phyloP scores from a whole-genome alignment of 2,113 vertebrate genomes.

The Macquaria australasica region DNA sequence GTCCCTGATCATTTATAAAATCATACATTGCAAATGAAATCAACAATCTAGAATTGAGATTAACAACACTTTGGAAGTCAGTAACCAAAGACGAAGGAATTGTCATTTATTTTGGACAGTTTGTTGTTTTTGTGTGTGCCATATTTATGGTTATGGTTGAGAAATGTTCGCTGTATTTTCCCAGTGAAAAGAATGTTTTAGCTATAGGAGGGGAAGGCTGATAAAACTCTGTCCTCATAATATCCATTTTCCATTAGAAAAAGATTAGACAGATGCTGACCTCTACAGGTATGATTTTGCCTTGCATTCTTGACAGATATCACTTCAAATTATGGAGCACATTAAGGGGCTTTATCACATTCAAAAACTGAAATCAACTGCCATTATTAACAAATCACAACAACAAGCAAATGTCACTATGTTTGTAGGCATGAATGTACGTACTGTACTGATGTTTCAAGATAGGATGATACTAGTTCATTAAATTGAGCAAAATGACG shows the following conservation, averaged over 20 bases:
- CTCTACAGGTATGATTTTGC: constrained; percentile 78
- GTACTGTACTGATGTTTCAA: neutral
- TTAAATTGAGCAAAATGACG: constrained; percentile 44
- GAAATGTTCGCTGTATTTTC: constrained; percentile 14
- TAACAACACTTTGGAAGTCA: neutral
- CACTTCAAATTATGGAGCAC: constrained; percentile 47
- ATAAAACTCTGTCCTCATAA: constrained; percentile 24
- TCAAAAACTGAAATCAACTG: constrained; percentile 6
- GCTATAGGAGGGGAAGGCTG: neutral
- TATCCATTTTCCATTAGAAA: constrained; percentile 56
- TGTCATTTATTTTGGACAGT: neutral
- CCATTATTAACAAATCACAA: neutral
- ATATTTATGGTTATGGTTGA: neutral
- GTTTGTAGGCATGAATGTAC: constrained; percentile 3
- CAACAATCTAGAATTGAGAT: constrained; percentile 6
- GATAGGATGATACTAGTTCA: constrained; percentile 24
- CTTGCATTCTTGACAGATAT: constrained; percentile 73
- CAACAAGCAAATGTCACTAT: neutral
- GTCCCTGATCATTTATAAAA: constrained; percentile 18
- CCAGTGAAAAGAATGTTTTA: constrained; percentile 7
- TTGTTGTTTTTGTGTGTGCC: neutral
- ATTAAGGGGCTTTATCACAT: constrained; percentile 29
- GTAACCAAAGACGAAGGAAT: neutral
- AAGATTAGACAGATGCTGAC: constrained; percentile 81
- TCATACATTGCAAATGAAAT: neutral